Conservation (phyloP, 2,888 invertebrate genomes). For the Bellardia pandia region DNA sequence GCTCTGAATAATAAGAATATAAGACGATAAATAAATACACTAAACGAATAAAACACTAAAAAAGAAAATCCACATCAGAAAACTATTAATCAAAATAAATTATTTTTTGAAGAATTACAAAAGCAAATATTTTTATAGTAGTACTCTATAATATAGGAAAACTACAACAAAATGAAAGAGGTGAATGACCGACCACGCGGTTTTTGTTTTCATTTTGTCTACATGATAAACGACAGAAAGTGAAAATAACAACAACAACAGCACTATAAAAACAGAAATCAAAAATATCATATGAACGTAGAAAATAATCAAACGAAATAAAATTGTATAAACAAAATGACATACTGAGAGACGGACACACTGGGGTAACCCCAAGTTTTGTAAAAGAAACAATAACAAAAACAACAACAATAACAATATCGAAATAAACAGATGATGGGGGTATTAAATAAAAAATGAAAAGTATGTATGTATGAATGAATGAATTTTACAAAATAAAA, state of each 20-base stretch:
- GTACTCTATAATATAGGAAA: not conserved
- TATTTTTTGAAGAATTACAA: not conserved
- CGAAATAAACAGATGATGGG: constrained; percentile 22
- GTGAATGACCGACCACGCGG: constrained; percentile 44
- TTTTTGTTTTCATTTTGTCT: constrained; percentile 41
- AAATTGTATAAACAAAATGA: constrained; percentile 29
- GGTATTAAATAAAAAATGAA: constrained; percentile 41
- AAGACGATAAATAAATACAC: too few species aligned
- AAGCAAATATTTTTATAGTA: not conserved
- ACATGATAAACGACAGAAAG: constrained; percentile 11
- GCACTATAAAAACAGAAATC: constrained; percentile 13
- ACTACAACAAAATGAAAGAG: constrained; percentile 11
- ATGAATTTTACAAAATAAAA: constrained; percentile 19
- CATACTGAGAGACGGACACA: constrained; percentile 13
- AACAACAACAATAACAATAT: constrained; percentile 6
- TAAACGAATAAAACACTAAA: not conserved
- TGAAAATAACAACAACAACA: constrained; percentile 12
- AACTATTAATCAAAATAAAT: constrained; percentile 7
- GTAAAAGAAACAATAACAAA: constrained; percentile 22
- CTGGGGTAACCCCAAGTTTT: constrained; percentile 33
- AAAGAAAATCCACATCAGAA: constrained; percentile 4
- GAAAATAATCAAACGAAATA: constrained; percentile 47
- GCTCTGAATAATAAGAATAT: too few species aligned
- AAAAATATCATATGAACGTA: constrained; percentile 25
- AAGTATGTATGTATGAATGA: constrained; percentile 34